These are phyloP conservation scores for Chrysomallon squamiferum DNA, from an alignment of 1,140 invertebrate species.

Conservation along the genomic window DNA sequence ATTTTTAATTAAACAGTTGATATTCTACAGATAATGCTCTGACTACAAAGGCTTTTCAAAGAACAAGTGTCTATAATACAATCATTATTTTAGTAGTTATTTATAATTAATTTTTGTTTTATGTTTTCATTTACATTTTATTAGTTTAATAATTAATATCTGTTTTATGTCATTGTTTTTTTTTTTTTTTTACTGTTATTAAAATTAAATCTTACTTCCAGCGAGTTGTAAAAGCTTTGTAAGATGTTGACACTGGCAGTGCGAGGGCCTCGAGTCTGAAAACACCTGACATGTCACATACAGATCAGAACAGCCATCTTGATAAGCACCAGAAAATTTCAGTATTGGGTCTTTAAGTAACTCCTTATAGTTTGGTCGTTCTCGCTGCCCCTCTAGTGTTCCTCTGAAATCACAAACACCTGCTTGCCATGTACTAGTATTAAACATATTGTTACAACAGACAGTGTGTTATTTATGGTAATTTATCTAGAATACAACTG, in stretches of 20 bases:
- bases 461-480: not conserved
- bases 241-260: constrained; percentile 87
- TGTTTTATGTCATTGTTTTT: too few relatives aligned
- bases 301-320: constrained; percentile 80
- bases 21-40: too few relatives aligned
- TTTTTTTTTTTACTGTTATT: too few relatives aligned
- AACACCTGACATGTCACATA: constrained; percentile 88
- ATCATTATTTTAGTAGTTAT: too few relatives aligned
- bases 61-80: too few relatives aligned
- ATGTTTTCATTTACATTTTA: too few relatives aligned
- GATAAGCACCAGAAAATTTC: constrained; percentile 88
- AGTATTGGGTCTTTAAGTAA: constrained; percentile 86
- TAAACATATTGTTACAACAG: not conserved
- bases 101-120: too few relatives aligned
- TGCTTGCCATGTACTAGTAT: not conserved
- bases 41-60: too few relatives aligned
- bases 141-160: too few relatives aligned
- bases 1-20: too few relatives aligned
- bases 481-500: not conserved
- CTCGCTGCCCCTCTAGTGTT: constrained; percentile 89
- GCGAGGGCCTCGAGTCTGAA: constrained; percentile 84
- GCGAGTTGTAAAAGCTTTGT: constrained; percentile 89
- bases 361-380: constrained; percentile 86
- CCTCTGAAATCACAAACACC: constrained; percentile 72
- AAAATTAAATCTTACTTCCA: constrained; percentile 88